phyloP scores from a whole-genome alignment of 2,113 vertebrate species.

The Puma concolor region DNA sequence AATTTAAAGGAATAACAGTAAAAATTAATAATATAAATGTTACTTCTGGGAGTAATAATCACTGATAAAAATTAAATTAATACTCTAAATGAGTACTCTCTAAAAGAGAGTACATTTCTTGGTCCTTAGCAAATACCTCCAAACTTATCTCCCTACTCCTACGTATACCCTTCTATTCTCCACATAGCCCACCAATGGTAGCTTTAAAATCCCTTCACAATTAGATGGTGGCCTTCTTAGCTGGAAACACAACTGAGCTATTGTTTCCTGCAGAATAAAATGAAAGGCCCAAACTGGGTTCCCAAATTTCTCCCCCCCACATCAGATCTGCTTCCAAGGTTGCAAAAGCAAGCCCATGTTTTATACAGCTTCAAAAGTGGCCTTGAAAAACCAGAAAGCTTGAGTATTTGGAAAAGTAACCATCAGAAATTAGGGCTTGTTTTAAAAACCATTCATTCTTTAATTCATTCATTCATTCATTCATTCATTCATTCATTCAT shows the following conservation, averaged over 20 bases:
- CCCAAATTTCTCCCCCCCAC: not conserved
- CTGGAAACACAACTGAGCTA: not conserved
- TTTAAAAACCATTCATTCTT: not conserved
- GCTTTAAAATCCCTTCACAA: not conserved
- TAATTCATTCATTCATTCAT: not conserved
- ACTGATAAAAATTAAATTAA: not conserved
- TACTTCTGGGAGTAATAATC: not conserved
- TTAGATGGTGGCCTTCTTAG: constrained; percentile 19
- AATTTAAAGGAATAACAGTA: not conserved
- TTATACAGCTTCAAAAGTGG: not conserved
- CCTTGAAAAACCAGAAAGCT: not conserved
- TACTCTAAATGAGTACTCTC: not conserved
- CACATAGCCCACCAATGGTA: not conserved
- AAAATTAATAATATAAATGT: not conserved
- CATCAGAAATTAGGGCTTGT: not conserved
- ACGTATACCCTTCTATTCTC: not conserved
- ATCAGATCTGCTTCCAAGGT: not conserved
- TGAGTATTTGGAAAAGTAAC: not conserved
- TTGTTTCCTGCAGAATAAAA: not conserved
- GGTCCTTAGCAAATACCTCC: not conserved
- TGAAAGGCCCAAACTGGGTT: not conserved
- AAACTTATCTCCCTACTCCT: not conserved
- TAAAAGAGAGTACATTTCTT: not conserved
- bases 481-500: not conserved
- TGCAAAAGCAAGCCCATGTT: not conserved